These are phyloP conservation scores for Netelia virgata DNA, from an alignment of 2,888 invertebrate species.

Conservation along the genomic window DNA sequence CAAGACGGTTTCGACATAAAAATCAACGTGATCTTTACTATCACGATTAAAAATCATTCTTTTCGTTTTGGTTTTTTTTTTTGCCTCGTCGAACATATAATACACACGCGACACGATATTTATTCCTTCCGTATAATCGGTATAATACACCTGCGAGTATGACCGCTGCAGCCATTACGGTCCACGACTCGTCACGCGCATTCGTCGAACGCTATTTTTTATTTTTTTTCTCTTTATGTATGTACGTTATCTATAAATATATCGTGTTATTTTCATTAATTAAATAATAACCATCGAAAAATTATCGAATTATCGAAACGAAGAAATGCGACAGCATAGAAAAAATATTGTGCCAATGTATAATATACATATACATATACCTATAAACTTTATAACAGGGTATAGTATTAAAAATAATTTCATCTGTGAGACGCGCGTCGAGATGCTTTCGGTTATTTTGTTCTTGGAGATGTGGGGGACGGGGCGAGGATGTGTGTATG, in stretches of 20 bases:
- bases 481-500: no score
- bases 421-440: conserved; percentile 34
- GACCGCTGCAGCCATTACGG: conserved; percentile 29
- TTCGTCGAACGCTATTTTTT: conserved; percentile 43
- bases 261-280: conserved; percentile 44
- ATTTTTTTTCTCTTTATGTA: conserved; percentile 45
- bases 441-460: conserved; percentile 22
- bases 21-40: conserved; percentile 79
- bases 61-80: conserved; percentile 27
- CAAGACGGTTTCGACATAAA: conserved; percentile 76
- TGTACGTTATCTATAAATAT: conserved; percentile 45
- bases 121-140: conserved; percentile 68
- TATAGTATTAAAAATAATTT: conserved; percentile 67
- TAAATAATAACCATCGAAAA: conserved; percentile 50
- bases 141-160: conserved; percentile 62
- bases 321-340: conserved; percentile 56
- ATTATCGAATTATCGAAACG: conserved; percentile 51
- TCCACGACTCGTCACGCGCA: conserved; percentile 38
- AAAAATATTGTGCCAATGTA: conserved; percentile 68
- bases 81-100: conserved; percentile 7
- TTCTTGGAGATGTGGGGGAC: neutral
- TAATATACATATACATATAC: neutral
- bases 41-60: conserved; percentile 70
- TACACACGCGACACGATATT: conserved; percentile 69
- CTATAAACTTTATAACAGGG: conserved; percentile 42